phyloP scores from a whole-genome alignment of 1,140 invertebrate genomes.

The Cephus cinctus region DNA sequence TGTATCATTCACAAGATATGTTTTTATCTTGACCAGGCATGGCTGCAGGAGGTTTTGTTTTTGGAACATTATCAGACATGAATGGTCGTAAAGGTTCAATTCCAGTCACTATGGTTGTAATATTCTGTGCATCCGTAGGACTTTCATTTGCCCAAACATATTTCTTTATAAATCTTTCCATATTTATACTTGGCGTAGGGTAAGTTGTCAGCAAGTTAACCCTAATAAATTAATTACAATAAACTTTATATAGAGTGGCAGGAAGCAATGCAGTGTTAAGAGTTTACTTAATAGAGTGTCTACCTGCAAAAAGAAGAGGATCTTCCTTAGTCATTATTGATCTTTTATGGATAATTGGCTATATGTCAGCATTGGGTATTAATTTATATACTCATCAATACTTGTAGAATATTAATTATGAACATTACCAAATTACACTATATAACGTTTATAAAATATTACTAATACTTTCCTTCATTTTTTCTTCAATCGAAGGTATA shows the following conservation, averaged over 20 bases:
- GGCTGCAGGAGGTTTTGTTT: constrained; percentile 29
- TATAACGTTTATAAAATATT: too few relatives aligned
- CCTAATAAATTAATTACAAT: background rate
- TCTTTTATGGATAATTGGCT: constrained; percentile 30
- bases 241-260: constrained; percentile 24
- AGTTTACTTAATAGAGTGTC: constrained; percentile 33
- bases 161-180: constrained; percentile 25
- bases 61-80: constrained; percentile 29
- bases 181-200: constrained; percentile 32
- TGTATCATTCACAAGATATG: too few relatives aligned
- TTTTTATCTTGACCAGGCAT: too few relatives aligned
- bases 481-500: constrained; percentile 17
- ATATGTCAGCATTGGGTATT: constrained; percentile 27
- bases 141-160: constrained; percentile 29
- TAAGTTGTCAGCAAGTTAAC: constrained; percentile 10
- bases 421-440: too few relatives aligned
- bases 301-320: constrained; percentile 33
- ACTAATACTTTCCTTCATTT: too few relatives aligned
- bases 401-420: background rate
- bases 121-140: constrained; percentile 27
- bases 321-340: constrained; percentile 28
- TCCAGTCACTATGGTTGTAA: constrained; percentile 21
- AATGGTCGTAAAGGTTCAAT: constrained; percentile 29
- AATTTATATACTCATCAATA: too few relatives aligned
- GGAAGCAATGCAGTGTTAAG: constrained; percentile 30